Conservation (phyloP, 2,113 vertebrate species). For the Rafetus swinhoei region DNA sequence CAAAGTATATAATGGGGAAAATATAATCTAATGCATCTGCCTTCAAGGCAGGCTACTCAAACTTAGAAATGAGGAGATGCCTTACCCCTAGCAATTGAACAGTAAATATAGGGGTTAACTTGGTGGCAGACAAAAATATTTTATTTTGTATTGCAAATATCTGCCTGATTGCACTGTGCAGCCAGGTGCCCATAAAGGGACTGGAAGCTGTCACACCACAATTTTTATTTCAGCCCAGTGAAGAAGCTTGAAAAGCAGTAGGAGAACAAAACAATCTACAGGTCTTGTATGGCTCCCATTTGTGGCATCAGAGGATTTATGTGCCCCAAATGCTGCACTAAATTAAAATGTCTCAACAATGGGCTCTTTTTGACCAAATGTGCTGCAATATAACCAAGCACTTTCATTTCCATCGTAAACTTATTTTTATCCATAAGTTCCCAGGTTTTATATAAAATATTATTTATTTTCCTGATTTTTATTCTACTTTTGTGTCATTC, state of each 20-base stretch:
- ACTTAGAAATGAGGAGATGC: not conserved
- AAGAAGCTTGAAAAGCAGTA: not conserved
- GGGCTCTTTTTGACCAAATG: not conserved
- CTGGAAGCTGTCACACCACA: not conserved
- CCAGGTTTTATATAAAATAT: no score
- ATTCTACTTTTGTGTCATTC: no score
- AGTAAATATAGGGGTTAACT: not conserved
- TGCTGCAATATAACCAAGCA: not conserved
- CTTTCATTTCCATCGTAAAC: not conserved
- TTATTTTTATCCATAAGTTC: no score
- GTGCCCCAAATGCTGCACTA: not conserved
- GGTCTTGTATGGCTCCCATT: not conserved
- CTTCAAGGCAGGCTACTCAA: fast-evolving
- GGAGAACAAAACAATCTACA: not conserved
- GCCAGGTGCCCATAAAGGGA: slow-evolving; percentile 13
- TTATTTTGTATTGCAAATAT: slow-evolving; percentile 31
- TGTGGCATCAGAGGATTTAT: fast-evolving
- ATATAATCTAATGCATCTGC: not conserved
- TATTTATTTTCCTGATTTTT: no score
- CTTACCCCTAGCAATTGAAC: not conserved
- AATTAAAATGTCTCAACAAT: not conserved
- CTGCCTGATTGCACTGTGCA: slow-evolving; percentile 8
- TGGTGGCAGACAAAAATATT: not conserved
- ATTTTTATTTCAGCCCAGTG: slow-evolving; percentile 39
- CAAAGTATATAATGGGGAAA: not conserved